Evolutionary conservation across 1,140 invertebrate species (phyloP).

Genomic region (Aricia agestis): DNA sequence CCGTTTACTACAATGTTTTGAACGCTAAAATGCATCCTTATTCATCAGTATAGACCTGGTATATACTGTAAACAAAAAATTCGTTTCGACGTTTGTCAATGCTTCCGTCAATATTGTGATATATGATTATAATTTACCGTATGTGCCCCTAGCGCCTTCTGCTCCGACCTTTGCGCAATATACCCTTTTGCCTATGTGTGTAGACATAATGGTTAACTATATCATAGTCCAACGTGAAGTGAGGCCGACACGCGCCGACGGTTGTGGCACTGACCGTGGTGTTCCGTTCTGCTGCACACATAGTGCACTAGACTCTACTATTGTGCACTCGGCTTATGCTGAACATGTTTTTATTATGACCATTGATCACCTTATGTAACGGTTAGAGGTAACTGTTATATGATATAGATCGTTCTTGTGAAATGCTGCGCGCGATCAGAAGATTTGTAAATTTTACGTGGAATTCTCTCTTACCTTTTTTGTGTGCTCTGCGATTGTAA

Average conservation of each 20-base stretch:
- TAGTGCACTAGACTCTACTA: conserved; percentile 32
- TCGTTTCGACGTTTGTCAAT: too few relatives aligned
- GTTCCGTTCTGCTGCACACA: conserved; percentile 55
- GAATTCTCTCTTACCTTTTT: not conserved
- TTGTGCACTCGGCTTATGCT: conserved; percentile 28
- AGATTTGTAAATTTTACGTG: not conserved
- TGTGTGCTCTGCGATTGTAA: not conserved
- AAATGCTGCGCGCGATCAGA: not conserved
- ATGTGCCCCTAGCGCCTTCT: too few relatives aligned
- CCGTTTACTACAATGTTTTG: too few relatives aligned
- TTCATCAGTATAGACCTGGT: too few relatives aligned
- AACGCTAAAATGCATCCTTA: too few relatives aligned
- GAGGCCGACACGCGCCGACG: conserved; percentile 41
- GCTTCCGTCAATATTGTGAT: too few relatives aligned
- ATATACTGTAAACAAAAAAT: too few relatives aligned
- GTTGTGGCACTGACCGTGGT: conserved; percentile 53
- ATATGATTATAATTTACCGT: too few relatives aligned
- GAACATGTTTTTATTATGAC: conserved; percentile 18
- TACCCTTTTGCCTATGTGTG: too few relatives aligned
- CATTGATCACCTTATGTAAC: conserved; percentile 19
- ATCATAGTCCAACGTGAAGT: too few relatives aligned
- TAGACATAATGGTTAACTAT: too few relatives aligned
- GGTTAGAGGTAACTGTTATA: conserved; percentile 10
- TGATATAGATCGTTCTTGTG: not conserved
- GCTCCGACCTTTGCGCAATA: too few relatives aligned